Conservation (phyloP, 2,888 invertebrate genomes). For the Brenthis hecate region DNA sequence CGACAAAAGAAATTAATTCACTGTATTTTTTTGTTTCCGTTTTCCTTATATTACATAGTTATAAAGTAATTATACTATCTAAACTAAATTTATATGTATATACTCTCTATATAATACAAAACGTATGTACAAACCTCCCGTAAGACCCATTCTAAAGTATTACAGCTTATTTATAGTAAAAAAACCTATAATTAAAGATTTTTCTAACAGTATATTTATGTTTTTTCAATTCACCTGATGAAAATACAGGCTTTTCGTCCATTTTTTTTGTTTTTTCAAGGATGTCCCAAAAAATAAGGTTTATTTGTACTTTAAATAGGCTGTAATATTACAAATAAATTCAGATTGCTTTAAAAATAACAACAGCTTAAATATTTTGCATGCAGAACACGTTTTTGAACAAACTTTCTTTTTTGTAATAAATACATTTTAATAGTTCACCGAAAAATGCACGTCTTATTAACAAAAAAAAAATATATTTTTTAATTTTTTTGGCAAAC, state of each 20-base stretch:
- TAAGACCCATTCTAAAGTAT: slow-evolving; percentile 69
- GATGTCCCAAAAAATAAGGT: neutral
- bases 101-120: slow-evolving; percentile 78
- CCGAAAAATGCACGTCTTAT: slow-evolving; percentile 47
- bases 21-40: slow-evolving; percentile 72
- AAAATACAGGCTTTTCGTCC: neutral
- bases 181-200: slow-evolving; percentile 1
- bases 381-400: slow-evolving; percentile 57
- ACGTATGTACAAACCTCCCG: slow-evolving; percentile 79
- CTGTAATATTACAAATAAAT: slow-evolving; percentile 34
- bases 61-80: slow-evolving; percentile 80
- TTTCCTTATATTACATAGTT: slow-evolving; percentile 79
- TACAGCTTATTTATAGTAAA: slow-evolving; percentile 47
- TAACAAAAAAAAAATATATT: slow-evolving; percentile 2
- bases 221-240: neutral
- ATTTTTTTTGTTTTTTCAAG: neutral
- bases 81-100: slow-evolving; percentile 76
- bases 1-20: slow-evolving; percentile 82
- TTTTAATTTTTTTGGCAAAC: neutral
- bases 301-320: slow-evolving; percentile 26
- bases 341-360: slow-evolving; percentile 36
- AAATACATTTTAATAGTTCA: slow-evolving; percentile 51
- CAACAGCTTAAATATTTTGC: slow-evolving; percentile 51
- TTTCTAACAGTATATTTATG: neutral
- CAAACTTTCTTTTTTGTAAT: slow-evolving; percentile 46